Evolutionary conservation across 2,797 vertebrate genomes (phyloP), one percentile per base, ranked within the genome.

Genomic region (Taenioides sp.): DNA sequence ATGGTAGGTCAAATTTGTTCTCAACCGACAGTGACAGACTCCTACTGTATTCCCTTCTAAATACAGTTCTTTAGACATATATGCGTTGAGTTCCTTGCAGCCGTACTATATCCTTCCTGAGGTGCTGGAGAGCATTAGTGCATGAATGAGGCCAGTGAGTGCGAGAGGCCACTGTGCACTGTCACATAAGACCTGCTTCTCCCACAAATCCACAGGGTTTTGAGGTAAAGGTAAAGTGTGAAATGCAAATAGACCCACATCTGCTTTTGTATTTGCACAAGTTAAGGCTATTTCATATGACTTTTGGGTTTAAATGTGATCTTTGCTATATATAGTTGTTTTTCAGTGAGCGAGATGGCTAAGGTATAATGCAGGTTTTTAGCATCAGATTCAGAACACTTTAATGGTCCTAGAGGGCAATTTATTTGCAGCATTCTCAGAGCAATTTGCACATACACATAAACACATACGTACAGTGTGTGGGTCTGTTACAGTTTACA

Each of bases 121-220:
- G 25, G 71, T 60, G 63, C 75, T 87, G 77, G 70, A 77, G 71
- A 84, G 72, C 69, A 84, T 81, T 83, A 80, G 82, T 72, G 75
- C 76, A 81, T 89, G 86, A 91, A 89, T 85, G 79, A 82, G 74
- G 68, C 75, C 82, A 85, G 75, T 88, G 73, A 87, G 72, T 65
- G 68, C 31, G 18, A 81, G 57, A 76, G 70, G 62, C 67, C 65
- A 22, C 57, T 66, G 71, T 65, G 59, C 17, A 67, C 80, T 71
- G 69, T 57, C 62, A 49, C 66, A 66, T 80, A 75, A 89, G 66
- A 69, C 65, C 31, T 25, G 78, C 75, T 89, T 86, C 78, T 87
- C 75, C 75, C 57, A 68, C 25, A 85, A 85, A 87, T 84, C 88
- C 84, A 76, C 10, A 28, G 28, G 76, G 79, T 78, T 66, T 87